Evolutionary conservation across 2,113 vertebrate genomes (phyloP), one percentile per base, ranked within the genome.

Genomic region (Hippocampus comes): DNA sequence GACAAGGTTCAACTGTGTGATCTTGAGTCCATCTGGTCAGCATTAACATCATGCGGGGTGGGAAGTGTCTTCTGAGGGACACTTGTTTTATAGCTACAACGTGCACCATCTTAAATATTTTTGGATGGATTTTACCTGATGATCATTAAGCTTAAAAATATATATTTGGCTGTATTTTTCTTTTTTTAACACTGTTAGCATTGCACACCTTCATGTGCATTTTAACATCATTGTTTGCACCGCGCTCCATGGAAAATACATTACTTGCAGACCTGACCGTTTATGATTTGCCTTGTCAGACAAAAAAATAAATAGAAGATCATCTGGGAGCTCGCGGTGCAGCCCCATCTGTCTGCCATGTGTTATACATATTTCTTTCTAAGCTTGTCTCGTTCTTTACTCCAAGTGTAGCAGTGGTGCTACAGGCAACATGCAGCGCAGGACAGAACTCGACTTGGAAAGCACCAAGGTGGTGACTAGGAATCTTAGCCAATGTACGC

Each of bases 331-430:
- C 60, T 41, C 21, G 20, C 27, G 23, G 48, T 41, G 21, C 27
- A 30, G n/a, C 11, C 67, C 27, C 15, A 56, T 34, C 21, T 30
- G n/a, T 56, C 3, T 63, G 64, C 66, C 53, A 3, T 51, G 49
- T 43, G 30, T 66, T 46, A 25, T 67, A 55, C 49, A 63, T 25
- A 43, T 64, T 64, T 61, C 59, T 30, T 25, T 71, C 53, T 67
- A 48, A 74, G 48, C 38, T 25, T 30, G 27, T 82, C 21, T 63
- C 38, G 67, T 41, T 76, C 46, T 55, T 9, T 34, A 41, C 51
- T 76, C 55, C 67, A 86, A 84, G 71, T 86, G 66, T 85, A 82
- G 70, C 72, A 43, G 78, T 82, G 65, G 60, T 49, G 18, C 25
- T 67, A 55, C 34, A 70, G 53, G 48, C 74, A 69, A 60, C 66